Conservation (phyloP, 30 jellyfish, hydroid and myxozoan genomes). For the Morbakka virulenta region DNA sequence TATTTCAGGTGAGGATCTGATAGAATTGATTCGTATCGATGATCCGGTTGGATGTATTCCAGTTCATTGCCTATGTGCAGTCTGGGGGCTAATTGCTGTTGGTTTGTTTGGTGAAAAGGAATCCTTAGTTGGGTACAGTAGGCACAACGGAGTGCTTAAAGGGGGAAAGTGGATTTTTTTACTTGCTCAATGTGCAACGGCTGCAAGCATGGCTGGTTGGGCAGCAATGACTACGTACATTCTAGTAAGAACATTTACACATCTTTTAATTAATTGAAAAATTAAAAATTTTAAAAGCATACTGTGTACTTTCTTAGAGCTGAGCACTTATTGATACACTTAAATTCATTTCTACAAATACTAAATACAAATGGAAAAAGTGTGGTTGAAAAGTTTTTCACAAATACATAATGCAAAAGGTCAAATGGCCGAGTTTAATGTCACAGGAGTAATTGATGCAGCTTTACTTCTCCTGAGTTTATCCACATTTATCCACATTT, state of each 20-base stretch:
- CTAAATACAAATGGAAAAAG: too few relatives aligned
- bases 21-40: constrained; percentile 68
- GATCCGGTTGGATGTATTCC: constrained; percentile 95
- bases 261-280: too few relatives aligned
- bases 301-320: too few relatives aligned
- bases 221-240: constrained; percentile 47
- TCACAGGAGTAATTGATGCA: too few relatives aligned
- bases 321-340: too few relatives aligned
- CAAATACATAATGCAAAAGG: too few relatives aligned
- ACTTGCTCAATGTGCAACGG: constrained; percentile 54
- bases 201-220: constrained; percentile 66
- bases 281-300: too few relatives aligned
- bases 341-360: too few relatives aligned
- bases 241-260: constrained; percentile 37
- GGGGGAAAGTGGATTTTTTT: constrained; percentile 48
- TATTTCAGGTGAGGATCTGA: constrained; percentile 60
- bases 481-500: too few relatives aligned
- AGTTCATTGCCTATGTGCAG: constrained; percentile 76
- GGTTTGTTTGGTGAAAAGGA: constrained; percentile 80
- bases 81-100: constrained; percentile 80
- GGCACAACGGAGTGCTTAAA: constrained; percentile 45
- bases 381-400: too few relatives aligned
- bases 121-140: constrained; percentile 4
- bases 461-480: too few relatives aligned
- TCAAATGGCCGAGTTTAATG: too few relatives aligned